Conservation (phyloP, 2,113 vertebrate genomes). For the Lophochroa leadbeateri region DNA sequence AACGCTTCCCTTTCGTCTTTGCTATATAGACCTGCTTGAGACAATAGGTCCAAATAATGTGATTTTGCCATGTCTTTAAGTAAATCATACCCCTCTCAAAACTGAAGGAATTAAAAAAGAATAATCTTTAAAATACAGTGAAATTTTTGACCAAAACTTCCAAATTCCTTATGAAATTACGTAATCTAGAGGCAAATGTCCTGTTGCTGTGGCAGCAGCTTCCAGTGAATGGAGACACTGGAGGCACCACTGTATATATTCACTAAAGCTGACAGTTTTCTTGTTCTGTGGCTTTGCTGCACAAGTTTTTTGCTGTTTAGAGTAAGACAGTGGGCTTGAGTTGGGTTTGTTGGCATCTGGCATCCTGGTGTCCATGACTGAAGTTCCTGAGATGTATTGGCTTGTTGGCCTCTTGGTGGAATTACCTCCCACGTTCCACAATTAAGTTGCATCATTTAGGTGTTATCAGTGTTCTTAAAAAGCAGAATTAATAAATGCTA, state of each 20-base stretch:
- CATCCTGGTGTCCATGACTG: background rate
- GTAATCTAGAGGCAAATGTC: background rate
- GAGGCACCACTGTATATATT: background rate
- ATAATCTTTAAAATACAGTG: background rate
- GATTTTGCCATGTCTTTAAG: background rate
- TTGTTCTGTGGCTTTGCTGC: background rate
- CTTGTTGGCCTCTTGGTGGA: background rate
- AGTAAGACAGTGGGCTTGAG: background rate
- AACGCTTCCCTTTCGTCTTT: background rate
- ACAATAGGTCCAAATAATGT: background rate
- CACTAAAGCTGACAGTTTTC: background rate
- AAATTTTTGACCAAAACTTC: background rate
- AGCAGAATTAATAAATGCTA: background rate
- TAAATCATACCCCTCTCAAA: background rate
- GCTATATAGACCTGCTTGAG: background rate
- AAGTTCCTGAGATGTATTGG: background rate
- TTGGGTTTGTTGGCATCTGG: background rate
- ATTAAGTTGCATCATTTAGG: background rate
- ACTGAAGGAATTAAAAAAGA: background rate
- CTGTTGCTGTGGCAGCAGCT: background rate
- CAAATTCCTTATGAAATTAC: background rate
- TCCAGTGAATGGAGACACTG: background rate
- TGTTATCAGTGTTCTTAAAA: background rate
- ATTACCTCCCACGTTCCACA: fast-evolving
- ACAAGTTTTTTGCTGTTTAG: background rate